Conservation (phyloP, 2,797 vertebrate genomes). For the Pseudochaenichthys georgianus region DNA sequence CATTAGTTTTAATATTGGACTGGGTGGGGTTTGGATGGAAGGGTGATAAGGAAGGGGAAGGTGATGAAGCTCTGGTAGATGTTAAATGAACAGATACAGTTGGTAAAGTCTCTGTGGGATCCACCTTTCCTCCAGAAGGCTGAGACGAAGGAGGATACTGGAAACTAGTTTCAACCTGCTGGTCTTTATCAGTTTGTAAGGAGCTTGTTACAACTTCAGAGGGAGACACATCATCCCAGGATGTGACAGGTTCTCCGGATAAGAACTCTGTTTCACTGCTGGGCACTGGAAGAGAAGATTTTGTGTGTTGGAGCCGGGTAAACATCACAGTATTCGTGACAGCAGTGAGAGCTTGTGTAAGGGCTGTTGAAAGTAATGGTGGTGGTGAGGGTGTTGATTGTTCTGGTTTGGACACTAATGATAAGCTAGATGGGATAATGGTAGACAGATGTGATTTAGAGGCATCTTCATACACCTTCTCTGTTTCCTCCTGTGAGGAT, state of each 20-base stretch:
- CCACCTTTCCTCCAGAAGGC: not conserved
- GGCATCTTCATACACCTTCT: not conserved
- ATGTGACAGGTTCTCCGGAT: not conserved
- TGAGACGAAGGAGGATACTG: not conserved
- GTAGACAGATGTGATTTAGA: slow-evolving; percentile 7
- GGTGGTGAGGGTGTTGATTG: not conserved
- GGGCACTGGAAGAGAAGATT: not conserved
- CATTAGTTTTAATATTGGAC: not conserved
- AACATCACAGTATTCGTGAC: not conserved
- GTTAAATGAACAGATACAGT: slow-evolving; percentile 6
- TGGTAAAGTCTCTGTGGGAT: slow-evolving; percentile 8
- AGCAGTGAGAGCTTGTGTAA: slow-evolving; percentile 1
- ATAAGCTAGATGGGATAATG: slow-evolving; percentile 8
- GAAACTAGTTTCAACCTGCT: slow-evolving; percentile 1
- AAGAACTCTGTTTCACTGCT: not conserved
- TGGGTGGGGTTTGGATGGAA: not conserved
- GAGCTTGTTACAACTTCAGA: not conserved
- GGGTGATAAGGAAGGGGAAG: not conserved
- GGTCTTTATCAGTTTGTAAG: slow-evolving; percentile 6
- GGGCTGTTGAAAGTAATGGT: slow-evolving; percentile 6
- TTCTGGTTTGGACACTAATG: slow-evolving; percentile 18
- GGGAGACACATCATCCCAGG: not conserved
- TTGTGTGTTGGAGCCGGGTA: not conserved
- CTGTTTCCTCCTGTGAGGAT: not conserved
- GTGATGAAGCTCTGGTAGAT: not conserved